phyloP scores from a whole-genome alignment of 35 echinoderm and acorn worm species.

The Lytechinus pictus region DNA sequence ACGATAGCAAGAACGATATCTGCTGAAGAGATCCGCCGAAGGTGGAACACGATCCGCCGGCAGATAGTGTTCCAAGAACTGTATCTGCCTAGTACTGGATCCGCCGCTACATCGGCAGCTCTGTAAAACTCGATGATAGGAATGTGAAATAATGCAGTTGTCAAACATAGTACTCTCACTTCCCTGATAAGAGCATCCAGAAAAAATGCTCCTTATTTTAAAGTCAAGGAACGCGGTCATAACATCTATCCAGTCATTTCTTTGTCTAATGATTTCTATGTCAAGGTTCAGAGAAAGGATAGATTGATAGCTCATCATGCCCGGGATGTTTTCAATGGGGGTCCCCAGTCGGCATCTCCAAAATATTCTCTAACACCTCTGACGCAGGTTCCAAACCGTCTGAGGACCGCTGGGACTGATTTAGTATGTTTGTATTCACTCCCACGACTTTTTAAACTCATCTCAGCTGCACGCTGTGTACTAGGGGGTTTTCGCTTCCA shows the following conservation, averaged over 20 bases:
- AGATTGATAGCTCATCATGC: neutral
- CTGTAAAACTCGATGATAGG: too few relatives aligned
- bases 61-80: too few relatives aligned
- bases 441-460: neutral
- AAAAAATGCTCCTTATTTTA: too few relatives aligned
- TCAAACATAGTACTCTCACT: too few relatives aligned
- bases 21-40: too few relatives aligned
- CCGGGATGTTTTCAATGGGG: neutral
- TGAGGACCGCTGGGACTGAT: neutral
- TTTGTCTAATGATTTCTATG: neutral
- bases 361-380: neutral
- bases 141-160: too few relatives aligned
- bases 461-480: neutral
- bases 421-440: constrained; percentile 4
- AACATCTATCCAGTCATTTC: neutral
- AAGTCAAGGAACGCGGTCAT: neutral
- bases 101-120: too few relatives aligned
- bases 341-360: neutral
- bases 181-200: too few relatives aligned
- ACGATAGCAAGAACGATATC: too few relatives aligned
- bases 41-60: too few relatives aligned
- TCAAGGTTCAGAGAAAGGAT: neutral
- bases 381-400: neutral
- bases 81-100: too few relatives aligned
- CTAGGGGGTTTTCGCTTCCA: too few relatives aligned